Conservation (phyloP, 2,888 invertebrate genomes). For the Aleiodes testaceus region DNA sequence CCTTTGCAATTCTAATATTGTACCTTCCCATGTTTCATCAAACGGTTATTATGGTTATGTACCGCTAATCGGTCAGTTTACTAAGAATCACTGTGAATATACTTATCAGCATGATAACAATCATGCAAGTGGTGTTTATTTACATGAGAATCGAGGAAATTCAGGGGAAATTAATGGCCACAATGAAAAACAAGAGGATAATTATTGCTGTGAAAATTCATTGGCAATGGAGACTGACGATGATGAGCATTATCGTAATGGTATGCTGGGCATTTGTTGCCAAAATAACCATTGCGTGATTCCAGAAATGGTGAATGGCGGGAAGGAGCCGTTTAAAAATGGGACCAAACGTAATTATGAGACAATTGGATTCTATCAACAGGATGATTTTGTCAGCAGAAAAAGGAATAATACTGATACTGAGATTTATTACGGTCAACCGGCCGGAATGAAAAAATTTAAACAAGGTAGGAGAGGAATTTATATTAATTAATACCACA, state of each 20-base stretch:
- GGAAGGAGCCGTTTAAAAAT: constrained; percentile 36
- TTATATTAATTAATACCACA: too few relatives aligned
- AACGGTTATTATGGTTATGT: constrained; percentile 67
- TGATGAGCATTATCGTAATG: constrained; percentile 51
- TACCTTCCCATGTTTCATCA: constrained; percentile 61
- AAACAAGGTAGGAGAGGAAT: constrained; percentile 61
- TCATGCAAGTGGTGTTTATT: constrained; percentile 45
- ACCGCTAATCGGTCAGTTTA: constrained; percentile 52
- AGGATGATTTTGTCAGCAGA: constrained; percentile 47
- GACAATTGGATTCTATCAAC: background rate
- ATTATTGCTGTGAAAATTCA: constrained; percentile 36
- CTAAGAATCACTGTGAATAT: constrained; percentile 27
- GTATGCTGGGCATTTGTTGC: constrained; percentile 53
- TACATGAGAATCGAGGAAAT: constrained; percentile 28
- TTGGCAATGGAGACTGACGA: constrained; percentile 65
- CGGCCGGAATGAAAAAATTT: constrained; percentile 57
- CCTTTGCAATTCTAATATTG: constrained; percentile 53
- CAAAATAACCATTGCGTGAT: constrained; percentile 66
- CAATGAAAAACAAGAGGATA: constrained; percentile 31
- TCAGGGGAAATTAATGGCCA: constrained; percentile 14
- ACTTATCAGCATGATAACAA: constrained; percentile 7
- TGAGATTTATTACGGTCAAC: constrained; percentile 44
- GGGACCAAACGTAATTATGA: constrained; percentile 40
- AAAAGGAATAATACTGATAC: constrained; percentile 60
- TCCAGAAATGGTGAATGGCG: constrained; percentile 56